Evolutionary conservation across 2,888 invertebrate genomes (phyloP).

Genomic region (Synergus gifuensis): DNA sequence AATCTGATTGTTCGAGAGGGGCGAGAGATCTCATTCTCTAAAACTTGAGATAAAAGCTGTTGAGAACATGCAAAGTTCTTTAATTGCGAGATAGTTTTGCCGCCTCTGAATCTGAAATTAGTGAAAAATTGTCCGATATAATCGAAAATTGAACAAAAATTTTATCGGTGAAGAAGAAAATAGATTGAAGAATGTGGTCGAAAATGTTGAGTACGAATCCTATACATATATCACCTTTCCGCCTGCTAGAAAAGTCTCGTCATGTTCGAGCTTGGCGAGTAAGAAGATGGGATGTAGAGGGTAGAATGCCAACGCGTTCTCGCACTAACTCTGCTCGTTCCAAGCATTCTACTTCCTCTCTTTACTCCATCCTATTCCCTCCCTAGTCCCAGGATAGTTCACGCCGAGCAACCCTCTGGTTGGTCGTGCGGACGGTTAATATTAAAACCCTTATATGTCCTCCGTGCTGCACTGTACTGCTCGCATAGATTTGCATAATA

Average conservation of each 20-base stretch:
- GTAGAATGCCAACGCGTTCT: slow-evolving; percentile 48
- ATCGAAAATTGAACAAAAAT: too few relatives aligned
- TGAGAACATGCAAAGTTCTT: too few relatives aligned
- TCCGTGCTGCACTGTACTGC: slow-evolving; percentile 57
- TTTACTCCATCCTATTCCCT: not conserved
- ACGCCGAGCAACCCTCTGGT: slow-evolving; percentile 43
- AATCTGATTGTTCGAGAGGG: too few relatives aligned
- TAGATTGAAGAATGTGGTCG: slow-evolving; percentile 30
- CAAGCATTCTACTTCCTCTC: slow-evolving; percentile 44
- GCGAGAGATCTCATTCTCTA: too few relatives aligned
- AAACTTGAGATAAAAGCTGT: too few relatives aligned
- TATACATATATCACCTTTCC: slow-evolving; percentile 55
- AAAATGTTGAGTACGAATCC: slow-evolving; percentile 62
- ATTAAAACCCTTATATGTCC: slow-evolving; percentile 69
- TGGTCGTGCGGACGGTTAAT: slow-evolving; percentile 65
- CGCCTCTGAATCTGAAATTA: too few relatives aligned
- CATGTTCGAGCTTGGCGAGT: slow-evolving; percentile 56
- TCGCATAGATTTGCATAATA: slow-evolving; percentile 71
- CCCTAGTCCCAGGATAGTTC: not conserved
- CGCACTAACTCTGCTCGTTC: slow-evolving; percentile 49
- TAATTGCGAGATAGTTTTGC: too few relatives aligned
- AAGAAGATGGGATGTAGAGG: slow-evolving; percentile 46
- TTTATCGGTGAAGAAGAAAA: slow-evolving; percentile 25
- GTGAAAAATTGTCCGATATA: too few relatives aligned
- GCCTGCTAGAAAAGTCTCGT: slow-evolving; percentile 62